These are phyloP conservation scores for Parazoanthus swiftii DNA, from an alignment of 92 coral and sea anemone genomes.

Conservation along the genomic window DNA sequence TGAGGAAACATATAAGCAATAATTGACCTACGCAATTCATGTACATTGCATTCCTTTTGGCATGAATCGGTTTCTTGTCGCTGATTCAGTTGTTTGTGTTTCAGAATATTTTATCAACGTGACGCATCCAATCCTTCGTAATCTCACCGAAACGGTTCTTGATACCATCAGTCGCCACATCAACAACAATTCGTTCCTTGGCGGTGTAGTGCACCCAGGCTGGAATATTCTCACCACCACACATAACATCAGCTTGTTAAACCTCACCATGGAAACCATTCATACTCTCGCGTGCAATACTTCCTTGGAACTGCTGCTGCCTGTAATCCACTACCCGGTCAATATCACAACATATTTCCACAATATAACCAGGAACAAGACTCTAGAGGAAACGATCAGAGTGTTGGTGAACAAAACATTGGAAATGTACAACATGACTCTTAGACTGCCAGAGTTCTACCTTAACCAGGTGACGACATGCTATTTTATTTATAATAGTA, in stretches of 20 bases:
- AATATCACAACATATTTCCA: conserved; percentile 50
- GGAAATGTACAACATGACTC: conserved; percentile 55
- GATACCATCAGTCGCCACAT: conserved; percentile 42
- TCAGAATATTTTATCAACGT: conserved; percentile 53
- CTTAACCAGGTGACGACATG: conserved; percentile 41
- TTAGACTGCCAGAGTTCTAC: conserved; percentile 51
- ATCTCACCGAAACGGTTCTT: conserved; percentile 37
- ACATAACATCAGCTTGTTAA: conserved; percentile 53
- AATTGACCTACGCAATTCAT: no score
- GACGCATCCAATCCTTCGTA: conserved; percentile 54
- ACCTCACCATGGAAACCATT: conserved; percentile 51
- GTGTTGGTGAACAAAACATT: conserved; percentile 58
- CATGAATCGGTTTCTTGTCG: no score
- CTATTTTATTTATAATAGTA: no score
- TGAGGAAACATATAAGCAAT: no score
- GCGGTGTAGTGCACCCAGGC: conserved; percentile 62
- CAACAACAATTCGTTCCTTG: conserved; percentile 50
- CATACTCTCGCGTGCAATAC: conserved; percentile 48
- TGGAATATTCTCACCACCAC: conserved; percentile 55
- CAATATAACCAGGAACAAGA: conserved; percentile 40
- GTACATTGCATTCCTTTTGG: no score
- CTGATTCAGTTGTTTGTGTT: not conserved
- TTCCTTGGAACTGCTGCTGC: conserved; percentile 50
- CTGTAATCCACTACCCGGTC: conserved; percentile 46
- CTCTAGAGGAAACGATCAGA: conserved; percentile 50